Base-by-base conservation (phyloP, 1,140 invertebrate genomes). In the Helicoverpa armigera region DNA sequence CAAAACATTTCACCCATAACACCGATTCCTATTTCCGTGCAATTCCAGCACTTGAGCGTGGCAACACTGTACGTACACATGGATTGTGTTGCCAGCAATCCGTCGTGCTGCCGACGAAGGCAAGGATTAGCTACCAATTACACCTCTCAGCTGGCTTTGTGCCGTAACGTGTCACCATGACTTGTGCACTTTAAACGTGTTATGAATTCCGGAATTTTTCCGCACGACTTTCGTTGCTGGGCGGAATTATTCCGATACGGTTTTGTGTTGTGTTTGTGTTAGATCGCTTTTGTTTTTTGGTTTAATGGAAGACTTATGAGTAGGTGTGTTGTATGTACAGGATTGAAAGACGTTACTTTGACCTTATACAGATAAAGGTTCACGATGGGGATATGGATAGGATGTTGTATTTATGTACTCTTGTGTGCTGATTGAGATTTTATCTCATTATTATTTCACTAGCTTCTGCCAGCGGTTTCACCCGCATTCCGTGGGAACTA, bases 101-200 rank as follows among this genome's bases (percentile, higher is more conserved):
- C 50, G 70, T 80, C 70, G 70, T 48, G 63, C 16, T 43, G 60
- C 50, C 51, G 80, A 82, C 63, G 80, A 88, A 86, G 84, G 86
- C 82, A 78, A 72, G 89, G 88, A 90, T 91, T 90, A 90, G 75
- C 86, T 86, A 85, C 83, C 86, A 91, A 89, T 91, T 89, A 91
- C 84, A 85, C 73, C 79, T 79, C 81, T 85, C 85, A 79, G 82
- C 75, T 75, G 16, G 65, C 80, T 82, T 77, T 82, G 80, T 70
- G 53, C 65, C 56, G 78, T 76, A 12, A 82, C 75, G 63, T 86
- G 82, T 81, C 72, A 83, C 77, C 60, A 75, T 86, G 87, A 87
- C 88, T 88, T 82, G 83, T 87, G 80, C 86, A 77, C 82, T 82
- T 65, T 77, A 83, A 81, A 86, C 88, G 85, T 89, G 88, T 81